Percentiles rank a stretch among this genome's conserved stretches.
Evolutionary conservation across 2,113 vertebrate species (phyloP).

Genomic region (Oreochromis spilurus): DNA sequence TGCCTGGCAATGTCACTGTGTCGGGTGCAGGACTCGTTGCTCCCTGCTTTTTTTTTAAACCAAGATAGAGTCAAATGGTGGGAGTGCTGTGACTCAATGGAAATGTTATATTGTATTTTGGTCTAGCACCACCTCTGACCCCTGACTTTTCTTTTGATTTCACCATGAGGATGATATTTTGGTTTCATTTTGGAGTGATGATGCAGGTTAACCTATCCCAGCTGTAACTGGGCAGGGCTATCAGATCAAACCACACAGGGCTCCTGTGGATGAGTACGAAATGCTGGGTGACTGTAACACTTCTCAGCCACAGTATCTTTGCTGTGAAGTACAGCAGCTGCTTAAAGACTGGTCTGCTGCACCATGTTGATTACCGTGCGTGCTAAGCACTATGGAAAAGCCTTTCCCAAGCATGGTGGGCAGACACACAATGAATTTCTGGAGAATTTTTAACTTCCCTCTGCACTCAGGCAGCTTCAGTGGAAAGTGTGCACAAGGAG

Average conservation of each 20-base stretch:
- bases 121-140: not conserved
- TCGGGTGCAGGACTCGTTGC: not conserved
- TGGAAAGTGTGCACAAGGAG: not conserved
- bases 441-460: not conserved
- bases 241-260: not conserved
- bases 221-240: not conserved
- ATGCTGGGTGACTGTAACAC: not conserved
- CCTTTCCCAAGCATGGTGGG: not conserved
- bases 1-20: conserved; percentile 8
- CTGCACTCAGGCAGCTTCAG: not conserved
- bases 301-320: not conserved
- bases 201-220: not conserved
- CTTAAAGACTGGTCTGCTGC: not conserved
- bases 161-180: not conserved
- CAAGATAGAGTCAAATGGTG: not conserved
- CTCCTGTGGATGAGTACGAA: not conserved
- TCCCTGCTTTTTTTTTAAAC: not conserved
- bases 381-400: not conserved
- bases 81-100: not conserved
- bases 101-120: not conserved
- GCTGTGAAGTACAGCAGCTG: not conserved
- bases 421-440: not conserved
- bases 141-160: not conserved
- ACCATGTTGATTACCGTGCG: not conserved
- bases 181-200: not conserved